A percentile compares a stretch with the other conserved stretches of the same genome.
These are phyloP conservation scores for Labeo calbasu DNA, from an alignment of 2,797 vertebrate genomes.

Conservation along the genomic window DNA sequence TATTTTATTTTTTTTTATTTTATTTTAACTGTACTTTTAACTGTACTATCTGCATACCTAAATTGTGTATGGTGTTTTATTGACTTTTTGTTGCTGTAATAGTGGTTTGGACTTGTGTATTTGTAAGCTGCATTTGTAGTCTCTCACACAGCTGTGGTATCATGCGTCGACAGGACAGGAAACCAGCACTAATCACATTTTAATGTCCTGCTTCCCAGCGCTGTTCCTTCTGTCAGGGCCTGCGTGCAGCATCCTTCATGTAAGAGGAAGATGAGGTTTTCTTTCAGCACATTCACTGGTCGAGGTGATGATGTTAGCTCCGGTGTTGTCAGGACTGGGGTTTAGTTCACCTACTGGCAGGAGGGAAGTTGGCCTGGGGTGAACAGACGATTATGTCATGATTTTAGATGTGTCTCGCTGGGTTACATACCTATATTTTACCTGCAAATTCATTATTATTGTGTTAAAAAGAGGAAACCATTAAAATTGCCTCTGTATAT, in stretches of 20 bases:
- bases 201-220: conserved; percentile 22
- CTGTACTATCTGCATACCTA: too few species aligned
- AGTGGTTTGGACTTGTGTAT: background rate
- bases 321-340: conserved; percentile 4
- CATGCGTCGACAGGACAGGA: conserved; percentile 5
- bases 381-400: background rate
- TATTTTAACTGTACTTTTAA: too few species aligned
- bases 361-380: background rate
- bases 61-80: background rate
- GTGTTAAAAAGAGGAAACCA: background rate
- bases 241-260: conserved; percentile 9
- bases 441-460: background rate
- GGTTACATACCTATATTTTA: background rate
- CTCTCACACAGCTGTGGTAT: background rate
- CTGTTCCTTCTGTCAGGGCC: conserved; percentile 23
- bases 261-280: background rate
- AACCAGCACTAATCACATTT: conserved; percentile 26
- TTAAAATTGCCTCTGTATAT: background rate
- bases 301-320: background rate
- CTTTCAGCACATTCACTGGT: background rate
- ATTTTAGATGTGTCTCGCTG: background rate
- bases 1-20: too few species aligned
- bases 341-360: conserved; percentile 11
- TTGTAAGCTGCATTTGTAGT: background rate
- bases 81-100: background rate